phyloP scores from a whole-genome alignment of 2,113 vertebrate genomes.

The Lipophrys pholis region DNA sequence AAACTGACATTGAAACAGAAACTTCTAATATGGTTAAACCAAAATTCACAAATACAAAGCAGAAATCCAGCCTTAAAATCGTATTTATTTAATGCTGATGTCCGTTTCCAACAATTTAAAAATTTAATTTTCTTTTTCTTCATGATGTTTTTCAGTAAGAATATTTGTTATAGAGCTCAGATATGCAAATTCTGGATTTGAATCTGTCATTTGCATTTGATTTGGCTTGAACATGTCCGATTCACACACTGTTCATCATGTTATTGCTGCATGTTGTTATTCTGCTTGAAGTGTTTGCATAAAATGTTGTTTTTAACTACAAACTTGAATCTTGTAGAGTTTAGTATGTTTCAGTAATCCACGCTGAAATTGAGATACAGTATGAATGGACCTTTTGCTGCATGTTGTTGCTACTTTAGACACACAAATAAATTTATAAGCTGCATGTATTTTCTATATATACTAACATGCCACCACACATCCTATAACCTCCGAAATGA shows the following conservation, averaged over 20 bases:
- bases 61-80: not conserved
- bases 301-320: constrained; percentile 12
- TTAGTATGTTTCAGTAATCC: constrained; percentile 29
- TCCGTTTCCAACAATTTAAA: too few relatives aligned
- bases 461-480: constrained; percentile 34
- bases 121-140: too few relatives aligned
- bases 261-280: too few relatives aligned
- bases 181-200: too few relatives aligned
- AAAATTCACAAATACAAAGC: constrained; percentile 11
- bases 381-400: constrained; percentile 17
- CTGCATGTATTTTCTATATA: constrained; percentile 21
- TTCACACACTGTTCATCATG: too few relatives aligned
- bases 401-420: constrained; percentile 26
- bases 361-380: constrained; percentile 21
- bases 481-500: constrained; percentile 21
- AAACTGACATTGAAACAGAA: not conserved
- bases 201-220: too few relatives aligned
- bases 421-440: constrained; percentile 10
- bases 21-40: constrained; percentile 15
- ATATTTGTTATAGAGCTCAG: too few relatives aligned
- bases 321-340: not conserved
- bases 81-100: not conserved
- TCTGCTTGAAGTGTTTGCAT: constrained; percentile 14
- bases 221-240: too few relatives aligned
- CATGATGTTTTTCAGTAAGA: too few relatives aligned